These are phyloP conservation scores for Anastrepha ludens DNA, from an alignment of 1,140 invertebrate species.

Conservation along the genomic window DNA sequence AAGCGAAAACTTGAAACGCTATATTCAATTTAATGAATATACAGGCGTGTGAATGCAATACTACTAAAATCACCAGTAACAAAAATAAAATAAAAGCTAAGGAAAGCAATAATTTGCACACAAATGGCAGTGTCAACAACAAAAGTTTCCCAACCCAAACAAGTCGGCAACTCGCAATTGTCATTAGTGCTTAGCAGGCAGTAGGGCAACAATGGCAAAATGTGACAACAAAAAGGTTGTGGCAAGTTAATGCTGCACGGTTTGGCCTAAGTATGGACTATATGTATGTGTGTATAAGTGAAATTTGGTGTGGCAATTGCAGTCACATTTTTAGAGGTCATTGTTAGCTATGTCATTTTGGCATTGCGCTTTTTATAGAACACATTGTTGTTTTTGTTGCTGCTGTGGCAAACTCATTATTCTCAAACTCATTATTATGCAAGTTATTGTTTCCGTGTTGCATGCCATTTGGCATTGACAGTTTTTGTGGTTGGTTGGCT, in stretches of 20 bases:
- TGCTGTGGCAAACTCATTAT: background rate
- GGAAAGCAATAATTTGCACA: slow-evolving; percentile 36
- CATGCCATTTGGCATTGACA: slow-evolving; percentile 47
- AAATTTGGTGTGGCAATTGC: background rate
- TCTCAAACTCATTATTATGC: background rate
- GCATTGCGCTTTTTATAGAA: too few relatives aligned
- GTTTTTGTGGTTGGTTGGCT: slow-evolving; percentile 25
- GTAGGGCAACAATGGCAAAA: background rate
- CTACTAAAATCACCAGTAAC: background rate
- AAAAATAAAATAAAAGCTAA: background rate
- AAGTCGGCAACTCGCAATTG: slow-evolving; percentile 37
- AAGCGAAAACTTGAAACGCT: too few relatives aligned
- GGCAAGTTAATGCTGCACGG: background rate
- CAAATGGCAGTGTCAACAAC: slow-evolving; percentile 44
- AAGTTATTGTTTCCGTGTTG: slow-evolving; percentile 36
- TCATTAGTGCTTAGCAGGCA: background rate
- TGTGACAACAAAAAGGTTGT: background rate
- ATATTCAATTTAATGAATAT: too few relatives aligned
- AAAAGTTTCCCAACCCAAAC: slow-evolving; percentile 48
- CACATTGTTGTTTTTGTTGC: background rate
- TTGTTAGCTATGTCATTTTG: background rate
- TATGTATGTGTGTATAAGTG: background rate
- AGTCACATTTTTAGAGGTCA: background rate
- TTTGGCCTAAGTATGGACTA: background rate
- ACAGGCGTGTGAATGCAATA: background rate